These are phyloP conservation scores for Anser cygnoides DNA, from an alignment of 2,113 vertebrate species.

Conservation along the genomic window DNA sequence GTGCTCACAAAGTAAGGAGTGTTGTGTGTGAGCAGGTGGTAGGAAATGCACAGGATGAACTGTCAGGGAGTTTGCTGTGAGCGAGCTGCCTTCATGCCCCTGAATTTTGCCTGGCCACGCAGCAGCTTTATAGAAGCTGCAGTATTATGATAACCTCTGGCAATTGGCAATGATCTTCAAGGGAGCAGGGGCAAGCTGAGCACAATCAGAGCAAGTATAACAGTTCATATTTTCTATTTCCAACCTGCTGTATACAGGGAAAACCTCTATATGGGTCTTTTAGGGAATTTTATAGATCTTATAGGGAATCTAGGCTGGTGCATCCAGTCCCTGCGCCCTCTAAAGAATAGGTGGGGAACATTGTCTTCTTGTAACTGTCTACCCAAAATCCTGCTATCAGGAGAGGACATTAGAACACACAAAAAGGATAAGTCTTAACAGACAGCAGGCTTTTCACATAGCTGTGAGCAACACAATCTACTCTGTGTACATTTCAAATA, in stretches of 20 bases:
- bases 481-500: background rate
- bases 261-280: background rate
- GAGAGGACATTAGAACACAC: background rate
- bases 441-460: background rate
- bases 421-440: background rate
- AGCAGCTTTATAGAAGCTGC: background rate
- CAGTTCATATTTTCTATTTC: background rate
- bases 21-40: background rate
- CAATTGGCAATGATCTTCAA: background rate
- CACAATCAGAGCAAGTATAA: background rate
- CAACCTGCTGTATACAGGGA: accelerated
- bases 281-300: background rate
- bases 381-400: background rate
- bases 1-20: background rate
- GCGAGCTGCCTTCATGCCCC: background rate
- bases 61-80: background rate
- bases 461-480: background rate
- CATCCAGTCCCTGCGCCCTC: background rate
- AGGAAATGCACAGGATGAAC: conserved; percentile 20
- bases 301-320: background rate
- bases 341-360: background rate
- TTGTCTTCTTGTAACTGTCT: background rate
- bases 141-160: background rate
- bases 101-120: background rate
- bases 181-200: background rate